A percentile compares a stretch with the other conserved stretches of the same genome.
Evolutionary conservation across 2,888 invertebrate species (phyloP).

Genomic region (Tipula unca): DNA sequence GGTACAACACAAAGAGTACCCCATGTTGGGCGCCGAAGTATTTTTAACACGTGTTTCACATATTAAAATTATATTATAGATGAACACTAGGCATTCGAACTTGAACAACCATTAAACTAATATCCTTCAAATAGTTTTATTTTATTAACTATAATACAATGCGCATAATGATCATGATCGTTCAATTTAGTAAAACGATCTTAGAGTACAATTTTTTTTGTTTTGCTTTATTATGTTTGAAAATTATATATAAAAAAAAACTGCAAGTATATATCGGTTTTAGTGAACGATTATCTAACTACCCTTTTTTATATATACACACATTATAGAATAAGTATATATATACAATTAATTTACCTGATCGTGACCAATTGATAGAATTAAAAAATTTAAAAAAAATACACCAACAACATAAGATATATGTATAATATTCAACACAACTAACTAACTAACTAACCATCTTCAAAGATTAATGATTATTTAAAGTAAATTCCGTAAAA

Average conservation of each 20-base stretch:
- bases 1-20: neutral
- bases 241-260: neutral
- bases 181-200: neutral
- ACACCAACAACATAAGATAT: neutral
- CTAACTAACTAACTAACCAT: constrained; percentile 9
- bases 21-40: neutral
- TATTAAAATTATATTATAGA: neutral
- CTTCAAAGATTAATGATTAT: constrained; percentile 14
- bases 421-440: neutral
- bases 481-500: constrained; percentile 8
- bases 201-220: neutral
- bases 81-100: neutral
- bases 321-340: too few relatives aligned
- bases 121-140: neutral
- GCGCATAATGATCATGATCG: neutral
- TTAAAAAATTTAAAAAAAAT: neutral
- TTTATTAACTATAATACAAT: neutral
- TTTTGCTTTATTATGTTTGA: neutral
- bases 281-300: neutral
- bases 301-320: neutral
- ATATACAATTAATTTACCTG: neutral
- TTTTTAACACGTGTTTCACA: neutral
- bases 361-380: constrained; percentile 14
- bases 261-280: neutral
- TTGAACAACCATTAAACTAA: neutral